Conservation (phyloP, 2,113 vertebrate species). For the Solenodon paradoxus region DNA sequence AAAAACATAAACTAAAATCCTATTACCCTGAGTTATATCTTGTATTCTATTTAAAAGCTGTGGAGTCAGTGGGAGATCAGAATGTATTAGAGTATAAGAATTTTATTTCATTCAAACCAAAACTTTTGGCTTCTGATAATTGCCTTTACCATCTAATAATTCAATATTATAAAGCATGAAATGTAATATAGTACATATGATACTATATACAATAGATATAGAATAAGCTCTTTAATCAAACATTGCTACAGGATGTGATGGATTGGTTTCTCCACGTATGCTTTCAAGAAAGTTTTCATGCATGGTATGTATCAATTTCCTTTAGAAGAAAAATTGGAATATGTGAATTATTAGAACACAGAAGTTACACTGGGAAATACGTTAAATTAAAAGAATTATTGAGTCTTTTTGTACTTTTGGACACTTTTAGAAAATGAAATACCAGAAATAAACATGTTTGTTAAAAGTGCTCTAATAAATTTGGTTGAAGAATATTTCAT, state of each 20-base stretch:
- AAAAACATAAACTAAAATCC: neutral
- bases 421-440: neutral
- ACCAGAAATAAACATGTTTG: neutral
- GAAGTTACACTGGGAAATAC: neutral
- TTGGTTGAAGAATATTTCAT: neutral
- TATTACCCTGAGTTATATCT: neutral
- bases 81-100: neutral
- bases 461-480: neutral
- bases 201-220: neutral
- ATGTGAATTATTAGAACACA: neutral
- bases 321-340: neutral
- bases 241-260: neutral
- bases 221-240: neutral
- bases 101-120: neutral
- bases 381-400: neutral
- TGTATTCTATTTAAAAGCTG: too few species aligned
- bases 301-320: neutral
- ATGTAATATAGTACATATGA: neutral
- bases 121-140: neutral
- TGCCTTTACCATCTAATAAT: neutral
- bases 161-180: neutral
- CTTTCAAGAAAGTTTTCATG: neutral
- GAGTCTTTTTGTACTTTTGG: neutral
- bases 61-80: neutral
- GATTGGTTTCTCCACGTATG: neutral